These are phyloP conservation scores for Sylvia atricapilla DNA, from an alignment of 2,113 vertebrate species.

Conservation along the genomic window DNA sequence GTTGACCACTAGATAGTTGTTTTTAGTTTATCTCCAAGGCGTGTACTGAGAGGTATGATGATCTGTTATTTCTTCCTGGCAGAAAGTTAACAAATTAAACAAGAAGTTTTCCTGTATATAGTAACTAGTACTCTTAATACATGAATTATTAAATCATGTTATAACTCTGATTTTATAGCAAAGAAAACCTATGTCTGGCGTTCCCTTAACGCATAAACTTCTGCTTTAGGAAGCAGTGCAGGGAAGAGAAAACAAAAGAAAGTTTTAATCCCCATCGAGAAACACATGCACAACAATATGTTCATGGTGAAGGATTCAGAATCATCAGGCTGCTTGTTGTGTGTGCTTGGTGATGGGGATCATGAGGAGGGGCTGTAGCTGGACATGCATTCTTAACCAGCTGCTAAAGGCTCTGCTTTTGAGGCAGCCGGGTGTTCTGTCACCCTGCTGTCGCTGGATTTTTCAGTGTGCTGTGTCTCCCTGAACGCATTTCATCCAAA, in stretches of 20 bases:
- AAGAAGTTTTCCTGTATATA: neutral
- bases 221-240: neutral
- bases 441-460: neutral
- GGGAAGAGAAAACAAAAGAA: neutral
- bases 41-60: neutral
- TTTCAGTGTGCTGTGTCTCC: neutral
- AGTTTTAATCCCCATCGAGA: neutral
- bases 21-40: neutral
- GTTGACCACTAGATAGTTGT: neutral
- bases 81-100: neutral
- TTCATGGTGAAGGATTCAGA: neutral
- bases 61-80: neutral
- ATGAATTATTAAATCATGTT: neutral
- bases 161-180: neutral
- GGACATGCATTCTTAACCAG: constrained; percentile 13
- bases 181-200: neutral
- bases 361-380: neutral
- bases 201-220: neutral
- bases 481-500: neutral
- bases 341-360: neutral
- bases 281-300: neutral
- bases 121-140: neutral
- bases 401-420: neutral
- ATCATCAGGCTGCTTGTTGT: neutral
- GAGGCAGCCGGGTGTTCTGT: constrained; percentile 20